Percentiles rank a stretch among this genome's conserved stretches.
phyloP scores from a whole-genome alignment of 2,888 invertebrate species.

The Cancer borealis region DNA sequence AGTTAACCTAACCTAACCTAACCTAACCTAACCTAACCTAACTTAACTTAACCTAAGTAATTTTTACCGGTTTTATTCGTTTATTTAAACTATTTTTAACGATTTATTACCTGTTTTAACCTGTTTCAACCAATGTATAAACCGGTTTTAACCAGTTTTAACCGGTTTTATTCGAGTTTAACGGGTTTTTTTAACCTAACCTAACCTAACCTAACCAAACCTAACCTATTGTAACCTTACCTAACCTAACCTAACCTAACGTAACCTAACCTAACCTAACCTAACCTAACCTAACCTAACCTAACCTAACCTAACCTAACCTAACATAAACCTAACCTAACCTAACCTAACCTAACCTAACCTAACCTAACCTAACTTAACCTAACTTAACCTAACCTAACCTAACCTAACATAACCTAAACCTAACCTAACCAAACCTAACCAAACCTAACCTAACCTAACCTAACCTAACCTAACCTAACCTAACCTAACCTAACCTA shows the following conservation, averaged over 20 bases:
- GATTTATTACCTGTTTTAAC: too few species aligned
- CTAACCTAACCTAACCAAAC: constrained; percentile 45
- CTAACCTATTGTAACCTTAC: constrained; percentile 41
- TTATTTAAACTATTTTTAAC: too few species aligned
- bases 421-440: constrained; percentile 47
- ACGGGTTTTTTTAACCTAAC: too few species aligned
- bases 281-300: not conserved
- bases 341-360: constrained; percentile 47
- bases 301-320: constrained; percentile 26
- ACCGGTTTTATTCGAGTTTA: too few species aligned
- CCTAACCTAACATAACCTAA: too few species aligned
- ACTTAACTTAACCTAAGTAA: too few species aligned
- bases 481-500: constrained; percentile 43
- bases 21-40: constrained; percentile 49
- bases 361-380: constrained; percentile 44
- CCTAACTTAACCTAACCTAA: constrained; percentile 47
- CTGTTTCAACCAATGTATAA: too few species aligned
- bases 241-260: constrained; percentile 49
- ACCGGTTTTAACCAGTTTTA: too few species aligned
- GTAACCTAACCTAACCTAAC: constrained; percentile 44
- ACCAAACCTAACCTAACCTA: constrained; percentile 47
- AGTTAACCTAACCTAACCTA: constrained; percentile 47
- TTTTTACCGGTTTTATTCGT: too few species aligned
- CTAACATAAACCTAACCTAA: too few species aligned
- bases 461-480: constrained; percentile 49